Evolutionary conservation across 1,140 invertebrate genomes (phyloP).

Genomic region (Atta cephalotes): DNA sequence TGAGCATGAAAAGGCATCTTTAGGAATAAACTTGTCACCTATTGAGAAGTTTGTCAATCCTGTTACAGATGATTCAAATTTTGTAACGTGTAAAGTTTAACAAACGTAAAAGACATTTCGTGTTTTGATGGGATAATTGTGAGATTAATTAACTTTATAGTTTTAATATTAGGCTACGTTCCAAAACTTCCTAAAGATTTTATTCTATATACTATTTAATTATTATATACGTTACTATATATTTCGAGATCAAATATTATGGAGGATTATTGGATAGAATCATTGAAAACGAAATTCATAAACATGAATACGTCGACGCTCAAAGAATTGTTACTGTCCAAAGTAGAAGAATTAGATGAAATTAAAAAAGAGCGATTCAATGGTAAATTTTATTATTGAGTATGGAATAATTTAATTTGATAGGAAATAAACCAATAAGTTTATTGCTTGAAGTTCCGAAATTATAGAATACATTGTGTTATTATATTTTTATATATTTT

Average conservation of each 20-base stretch:
- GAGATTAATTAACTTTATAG: constrained; percentile 2
- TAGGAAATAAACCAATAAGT: background rate
- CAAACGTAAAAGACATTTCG: too few species aligned
- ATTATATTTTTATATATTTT: background rate
- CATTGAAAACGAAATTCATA: background rate
- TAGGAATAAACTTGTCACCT: too few species aligned
- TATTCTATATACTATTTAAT: too few species aligned
- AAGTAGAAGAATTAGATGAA: background rate
- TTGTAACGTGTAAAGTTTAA: background rate
- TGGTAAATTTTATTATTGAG: constrained; percentile 45
- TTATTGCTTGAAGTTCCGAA: background rate
- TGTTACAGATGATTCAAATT: background rate
- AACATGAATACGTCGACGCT: background rate
- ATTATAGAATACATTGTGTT: background rate
- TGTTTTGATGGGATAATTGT: background rate
- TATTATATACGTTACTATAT: too few species aligned
- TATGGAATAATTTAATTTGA: background rate
- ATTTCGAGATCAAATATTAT: background rate
- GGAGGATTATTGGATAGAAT: background rate
- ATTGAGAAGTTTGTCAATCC: background rate
- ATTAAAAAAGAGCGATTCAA: background rate
- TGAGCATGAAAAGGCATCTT: too few species aligned
- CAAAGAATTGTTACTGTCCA: background rate
- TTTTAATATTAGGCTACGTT: too few species aligned
- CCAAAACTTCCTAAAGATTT: too few species aligned